These are phyloP conservation scores for Toxotes chatareus DNA, from an alignment of 2,113 vertebrate species.

Conservation along the genomic window DNA sequence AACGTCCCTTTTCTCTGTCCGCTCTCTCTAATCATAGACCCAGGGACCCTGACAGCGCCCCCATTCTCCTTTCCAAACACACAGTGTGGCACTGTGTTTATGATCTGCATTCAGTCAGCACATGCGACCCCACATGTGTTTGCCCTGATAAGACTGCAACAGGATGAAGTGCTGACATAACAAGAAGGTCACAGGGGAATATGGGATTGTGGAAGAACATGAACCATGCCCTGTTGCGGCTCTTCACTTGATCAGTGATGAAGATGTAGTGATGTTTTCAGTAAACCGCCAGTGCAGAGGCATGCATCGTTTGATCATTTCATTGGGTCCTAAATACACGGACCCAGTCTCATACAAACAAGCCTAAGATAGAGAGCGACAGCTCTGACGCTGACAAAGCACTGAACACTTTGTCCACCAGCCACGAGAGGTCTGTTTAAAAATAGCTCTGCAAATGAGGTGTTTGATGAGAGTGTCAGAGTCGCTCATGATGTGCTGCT, in stretches of 20 bases:
- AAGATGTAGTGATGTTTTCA: background rate
- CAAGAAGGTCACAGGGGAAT: conserved; percentile 15
- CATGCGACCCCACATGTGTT: conserved; percentile 28
- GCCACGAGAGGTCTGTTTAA: conserved; percentile 11
- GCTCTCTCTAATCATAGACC: conserved; percentile 11
- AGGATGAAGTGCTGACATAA: conserved; percentile 46
- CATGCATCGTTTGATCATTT: background rate
- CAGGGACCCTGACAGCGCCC: background rate
- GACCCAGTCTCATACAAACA: background rate
- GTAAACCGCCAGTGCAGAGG: background rate
- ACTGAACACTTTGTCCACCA: background rate
- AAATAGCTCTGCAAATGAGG: conserved; percentile 21
- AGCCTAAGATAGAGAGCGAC: background rate
- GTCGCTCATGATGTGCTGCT: background rate
- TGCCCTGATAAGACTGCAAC: conserved; percentile 38
- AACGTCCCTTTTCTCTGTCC: background rate
- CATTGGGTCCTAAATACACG: background rate
- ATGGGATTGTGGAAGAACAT: background rate
- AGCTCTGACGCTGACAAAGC: background rate
- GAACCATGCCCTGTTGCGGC: background rate
- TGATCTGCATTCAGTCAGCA: conserved; percentile 24
- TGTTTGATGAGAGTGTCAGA: conserved; percentile 19
- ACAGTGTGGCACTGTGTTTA: background rate
- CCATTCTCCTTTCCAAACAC: conserved; percentile 10
- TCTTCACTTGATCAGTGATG: background rate